Conservation (phyloP, 2,797 vertebrate genomes). For the Tokudaia muenninki region DNA sequence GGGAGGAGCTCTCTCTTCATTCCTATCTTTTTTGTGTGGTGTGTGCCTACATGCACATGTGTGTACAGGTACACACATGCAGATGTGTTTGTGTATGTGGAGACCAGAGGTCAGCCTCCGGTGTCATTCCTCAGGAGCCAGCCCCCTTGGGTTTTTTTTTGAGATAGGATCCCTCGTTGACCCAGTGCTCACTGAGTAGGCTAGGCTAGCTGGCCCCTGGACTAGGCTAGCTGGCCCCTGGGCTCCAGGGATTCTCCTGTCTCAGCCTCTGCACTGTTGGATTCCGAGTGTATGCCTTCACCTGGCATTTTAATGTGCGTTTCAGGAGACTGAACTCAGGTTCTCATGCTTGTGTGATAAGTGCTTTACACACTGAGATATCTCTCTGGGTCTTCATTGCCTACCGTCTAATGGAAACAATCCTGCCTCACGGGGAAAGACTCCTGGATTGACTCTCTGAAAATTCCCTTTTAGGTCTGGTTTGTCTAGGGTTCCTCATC, state of each 20-base stretch:
- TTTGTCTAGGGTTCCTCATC: neutral
- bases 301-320: neutral
- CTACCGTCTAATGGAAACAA: neutral
- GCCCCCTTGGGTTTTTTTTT: neutral
- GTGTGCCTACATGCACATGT: neutral
- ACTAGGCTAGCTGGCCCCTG: no score
- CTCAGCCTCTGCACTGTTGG: neutral
- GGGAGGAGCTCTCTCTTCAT: neutral
- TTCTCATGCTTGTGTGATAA: neutral
- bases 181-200: neutral
- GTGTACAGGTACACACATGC: neutral
- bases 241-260: neutral
- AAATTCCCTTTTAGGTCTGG: neutral
- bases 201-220: neutral
- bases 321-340: neutral
- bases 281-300: neutral
- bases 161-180: neutral
- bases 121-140: neutral
- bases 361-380: neutral
- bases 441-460: neutral
- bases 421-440: neutral
- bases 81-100: neutral
- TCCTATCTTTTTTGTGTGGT: neutral
- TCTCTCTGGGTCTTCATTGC: neutral
- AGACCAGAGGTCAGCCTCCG: neutral